A percentile compares a stretch with the other conserved stretches of the same genome.
Evolutionary conservation across 64 coral and sea anemone species (phyloP).

Genomic region (Orbicella faveolata): DNA sequence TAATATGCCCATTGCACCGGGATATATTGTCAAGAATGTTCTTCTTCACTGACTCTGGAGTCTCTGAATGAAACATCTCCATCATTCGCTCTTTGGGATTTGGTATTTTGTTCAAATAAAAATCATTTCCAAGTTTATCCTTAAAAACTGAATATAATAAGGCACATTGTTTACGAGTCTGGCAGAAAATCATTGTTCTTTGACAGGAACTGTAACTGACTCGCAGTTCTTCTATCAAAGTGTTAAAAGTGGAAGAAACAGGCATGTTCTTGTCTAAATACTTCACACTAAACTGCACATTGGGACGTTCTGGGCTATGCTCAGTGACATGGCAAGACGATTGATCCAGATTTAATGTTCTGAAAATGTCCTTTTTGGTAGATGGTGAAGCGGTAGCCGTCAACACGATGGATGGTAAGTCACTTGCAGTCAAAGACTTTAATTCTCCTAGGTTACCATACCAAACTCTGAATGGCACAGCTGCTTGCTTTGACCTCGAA

Average conservation of each 20-base stretch:
- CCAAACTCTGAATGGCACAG: constrained; percentile 51
- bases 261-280: constrained; percentile 44
- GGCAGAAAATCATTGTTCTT: constrained; percentile 50
- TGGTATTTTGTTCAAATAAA: constrained; percentile 6
- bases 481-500: neutral
- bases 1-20: constrained; percentile 43
- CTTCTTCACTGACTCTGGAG: constrained; percentile 55
- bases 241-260: neutral
- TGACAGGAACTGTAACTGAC: neutral
- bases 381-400: constrained; percentile 39
- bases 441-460: constrained; percentile 27
- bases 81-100: constrained; percentile 37
- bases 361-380: constrained; percentile 50
- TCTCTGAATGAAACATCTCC: constrained; percentile 51
- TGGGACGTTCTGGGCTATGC: constrained; percentile 33
- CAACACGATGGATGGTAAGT: constrained; percentile 2
- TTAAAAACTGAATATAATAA: constrained; percentile 51
- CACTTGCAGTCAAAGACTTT: constrained; percentile 16
- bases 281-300: constrained; percentile 10
- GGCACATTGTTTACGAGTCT: constrained; percentile 53
- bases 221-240: constrained; percentile 14
- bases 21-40: constrained; percentile 53
- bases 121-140: constrained; percentile 34
- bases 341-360: constrained; percentile 18
- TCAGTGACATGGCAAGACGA: constrained; percentile 7